Percentiles rank a stretch among this genome's conserved stretches.
These are phyloP conservation scores for Aphelinus atriplicis DNA, from an alignment of 1,140 invertebrate genomes.

Conservation along the genomic window DNA sequence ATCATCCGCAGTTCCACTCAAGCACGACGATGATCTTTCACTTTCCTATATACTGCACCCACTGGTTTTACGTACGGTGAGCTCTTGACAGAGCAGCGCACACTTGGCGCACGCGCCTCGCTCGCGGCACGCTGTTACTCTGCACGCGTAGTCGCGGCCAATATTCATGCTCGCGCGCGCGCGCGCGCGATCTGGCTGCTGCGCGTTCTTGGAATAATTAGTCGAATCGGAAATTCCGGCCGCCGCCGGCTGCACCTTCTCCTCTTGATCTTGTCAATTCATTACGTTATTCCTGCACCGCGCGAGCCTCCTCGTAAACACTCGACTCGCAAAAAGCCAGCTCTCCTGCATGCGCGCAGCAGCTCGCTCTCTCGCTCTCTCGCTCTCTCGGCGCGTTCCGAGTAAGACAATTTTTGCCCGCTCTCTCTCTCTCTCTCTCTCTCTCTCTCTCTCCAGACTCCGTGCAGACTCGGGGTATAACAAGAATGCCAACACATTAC, in stretches of 20 bases:
- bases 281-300: constrained; percentile 14
- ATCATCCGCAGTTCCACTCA: too few relatives aligned
- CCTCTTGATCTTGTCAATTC: constrained; percentile 19
- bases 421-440: background rate
- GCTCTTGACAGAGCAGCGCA: too few relatives aligned
- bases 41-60: too few relatives aligned
- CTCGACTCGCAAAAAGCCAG: constrained; percentile 50
- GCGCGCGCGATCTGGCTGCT: too few relatives aligned
- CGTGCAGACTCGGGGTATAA: too few relatives aligned
- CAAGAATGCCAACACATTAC: too few relatives aligned
- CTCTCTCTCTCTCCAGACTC: too few relatives aligned
- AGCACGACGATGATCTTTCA: too few relatives aligned
- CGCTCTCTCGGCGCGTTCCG: background rate
- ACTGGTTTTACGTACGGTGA: too few relatives aligned
- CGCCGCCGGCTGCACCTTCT: background rate
- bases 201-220: constrained; percentile 4
- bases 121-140: too few relatives aligned
- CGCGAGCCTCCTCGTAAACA: constrained; percentile 41
- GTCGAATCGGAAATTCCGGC: constrained; percentile 11
- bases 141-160: background rate
- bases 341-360: background rate
- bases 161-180: constrained; percentile 4
- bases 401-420: background rate
- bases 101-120: too few relatives aligned
- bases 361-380: background rate